These are phyloP conservation scores for Drosophila kokeensis DNA, from an alignment of 2,888 invertebrate genomes.

Conservation along the genomic window DNA sequence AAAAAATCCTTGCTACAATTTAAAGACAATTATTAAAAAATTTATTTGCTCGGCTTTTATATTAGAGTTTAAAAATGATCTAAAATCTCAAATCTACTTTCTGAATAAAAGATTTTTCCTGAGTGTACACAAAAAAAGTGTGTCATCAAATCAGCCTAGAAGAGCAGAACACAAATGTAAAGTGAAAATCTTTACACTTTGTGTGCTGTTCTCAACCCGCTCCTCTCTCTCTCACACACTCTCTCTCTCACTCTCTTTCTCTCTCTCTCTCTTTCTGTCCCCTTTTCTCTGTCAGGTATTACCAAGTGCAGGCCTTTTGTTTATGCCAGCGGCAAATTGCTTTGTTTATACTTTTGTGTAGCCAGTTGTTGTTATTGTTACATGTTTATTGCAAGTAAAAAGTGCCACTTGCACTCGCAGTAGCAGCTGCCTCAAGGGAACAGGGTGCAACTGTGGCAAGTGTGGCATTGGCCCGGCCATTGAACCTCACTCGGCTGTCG, in stretches of 20 bases:
- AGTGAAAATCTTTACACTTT: conserved; percentile 36
- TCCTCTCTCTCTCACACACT: not conserved
- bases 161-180: not conserved
- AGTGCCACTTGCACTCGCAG: conserved; percentile 64
- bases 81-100: not conserved
- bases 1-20: too few species aligned
- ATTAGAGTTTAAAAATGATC: too few species aligned
- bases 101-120: not conserved
- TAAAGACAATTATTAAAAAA: too few species aligned
- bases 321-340: conserved; percentile 58
- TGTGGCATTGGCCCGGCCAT: conserved; percentile 54
- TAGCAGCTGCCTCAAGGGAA: conserved; percentile 4
- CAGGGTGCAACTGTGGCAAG: conserved; percentile 2
- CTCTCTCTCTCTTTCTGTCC: not conserved
- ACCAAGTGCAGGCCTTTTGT: conserved; percentile 55
- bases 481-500: conserved; percentile 44
- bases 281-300: conserved; percentile 14
- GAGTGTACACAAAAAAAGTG: conserved; percentile 14
- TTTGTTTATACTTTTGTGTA: conserved; percentile 65
- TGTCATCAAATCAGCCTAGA: conserved; percentile 27
- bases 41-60: too few species aligned
- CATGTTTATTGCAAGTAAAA: conserved; percentile 72
- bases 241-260: not conserved
- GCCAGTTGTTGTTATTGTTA: conserved; percentile 28
- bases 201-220: not conserved